Base-by-base conservation (phyloP, 2,113 vertebrate genomes). In the Oryzias woworae region DNA sequence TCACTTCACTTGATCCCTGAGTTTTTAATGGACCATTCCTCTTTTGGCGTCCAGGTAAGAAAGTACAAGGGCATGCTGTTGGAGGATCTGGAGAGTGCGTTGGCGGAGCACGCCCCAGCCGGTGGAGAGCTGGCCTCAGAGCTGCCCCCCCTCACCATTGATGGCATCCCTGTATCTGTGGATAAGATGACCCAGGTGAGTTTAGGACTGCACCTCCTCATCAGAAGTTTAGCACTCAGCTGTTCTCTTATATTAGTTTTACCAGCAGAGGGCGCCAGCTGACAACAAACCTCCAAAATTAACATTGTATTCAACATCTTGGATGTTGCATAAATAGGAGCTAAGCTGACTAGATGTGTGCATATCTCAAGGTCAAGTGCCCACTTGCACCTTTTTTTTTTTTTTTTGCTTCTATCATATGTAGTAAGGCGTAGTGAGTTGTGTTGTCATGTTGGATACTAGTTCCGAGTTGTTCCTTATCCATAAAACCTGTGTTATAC, bases 111-210 rank as follows among this genome's bases (percentile, higher is more conserved):
- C 3, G 96, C 97, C 10, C 97, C 97, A 7, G 85, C 95, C 0
- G 94, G 95, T 17, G 95, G 95, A 57, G 97, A 98, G 68, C 87
- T 98, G 67, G 94, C 94, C 84, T 98, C 97, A 0, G 97, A 99
- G 78, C 88, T 99, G 66, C 97, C 97, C 0, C 96, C 97, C 3
- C 94, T 99, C 61, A 98, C 96, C 74, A 99, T 99, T 0, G 97
- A 98, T 0, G 97, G 97, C 80, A 98, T 99, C 86, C 97, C 97
- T 0, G 97, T 99, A 53, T 99, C 97, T 0, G 97, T 99, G 90
- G 97, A 99, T 91, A 99, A 99, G 86, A 98, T 99, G 97, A 99
- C 97, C 69, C 97, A 98, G 95, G 97, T 99, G 80, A 91, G 44
- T 16, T 45, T 3, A 45, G 16, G 45, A 47, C 16, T 2, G 7